Evolutionary conservation across 2,888 invertebrate species (phyloP), one percentile per base, ranked within the genome.

Genomic region (Bursaphelenchus okinawaensis): DNA sequence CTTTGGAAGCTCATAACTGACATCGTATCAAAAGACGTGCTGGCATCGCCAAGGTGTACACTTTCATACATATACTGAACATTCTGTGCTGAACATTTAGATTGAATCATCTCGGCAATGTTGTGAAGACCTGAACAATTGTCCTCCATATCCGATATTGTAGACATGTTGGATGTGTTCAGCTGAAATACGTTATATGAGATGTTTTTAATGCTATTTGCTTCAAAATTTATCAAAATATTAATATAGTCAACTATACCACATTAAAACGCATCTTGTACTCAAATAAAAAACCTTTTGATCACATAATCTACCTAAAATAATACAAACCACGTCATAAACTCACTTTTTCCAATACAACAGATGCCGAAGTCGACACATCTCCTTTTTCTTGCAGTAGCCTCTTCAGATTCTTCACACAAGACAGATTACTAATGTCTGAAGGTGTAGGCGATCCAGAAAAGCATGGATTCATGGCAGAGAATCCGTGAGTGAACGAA

Each of bases 351-450:
- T 54, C 40, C 12, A 40, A 54, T 24, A 55, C 55, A 24, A 26
- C 65, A 40, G 51, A 66, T 8, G 57, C 27, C 26, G 52, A 27
- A 16, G 23, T 24, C 55, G 16, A 54, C 19, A 12, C 23, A 26
- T 22, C 23, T 23, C n/a, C 29, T n/a, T 28, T 26, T 12, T 19
- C 31, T 0, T 66, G 63, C 26, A 68, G 64, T 64, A 68, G 69
- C 16, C 19, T 28, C 22, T 58, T 26, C 12, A 68, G 29, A 7
- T 69, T 68, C 24, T 66, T 70, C 20, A 66, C 50, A n/a, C 69
- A 69, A 6, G 69, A 69, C 56, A 68, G 26, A 6, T 68, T 64
- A 40, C 59, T 59, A 27, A 68, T 67, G 28, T 68, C 69, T 0
- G 68, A 68, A 1, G 68, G 69, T n/a, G 67, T 65, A 7, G 56